These are phyloP conservation scores for Clamator glandarius DNA, from an alignment of 2,797 vertebrate species.

Conservation along the genomic window DNA sequence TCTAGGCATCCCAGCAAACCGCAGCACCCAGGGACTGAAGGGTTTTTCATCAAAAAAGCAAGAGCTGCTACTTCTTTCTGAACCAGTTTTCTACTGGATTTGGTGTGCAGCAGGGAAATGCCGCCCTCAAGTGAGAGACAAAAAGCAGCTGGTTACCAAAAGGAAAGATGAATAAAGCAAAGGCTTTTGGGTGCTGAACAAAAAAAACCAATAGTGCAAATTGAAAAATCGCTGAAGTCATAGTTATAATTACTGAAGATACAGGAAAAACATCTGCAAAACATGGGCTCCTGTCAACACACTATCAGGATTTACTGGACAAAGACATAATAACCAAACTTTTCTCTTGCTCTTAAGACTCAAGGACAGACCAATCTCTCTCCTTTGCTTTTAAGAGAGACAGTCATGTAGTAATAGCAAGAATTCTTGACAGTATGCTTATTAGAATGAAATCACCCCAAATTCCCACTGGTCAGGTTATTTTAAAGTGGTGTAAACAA, in stretches of 20 bases:
- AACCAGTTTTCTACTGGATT: not conserved
- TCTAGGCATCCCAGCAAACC: not conserved
- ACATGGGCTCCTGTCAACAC: not conserved
- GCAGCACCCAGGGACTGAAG: not conserved
- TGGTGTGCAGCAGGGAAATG: slow-evolving; percentile 41
- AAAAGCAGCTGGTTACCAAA: slow-evolving; percentile 26
- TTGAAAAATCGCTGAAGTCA: slow-evolving; percentile 16
- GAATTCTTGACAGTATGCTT: not conserved
- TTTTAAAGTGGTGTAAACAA: not conserved
- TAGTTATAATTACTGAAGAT: slow-evolving; percentile 2
- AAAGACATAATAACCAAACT: slow-evolving; percentile 26
- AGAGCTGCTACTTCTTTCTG: not conserved
- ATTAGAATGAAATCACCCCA: slow-evolving; percentile 5
- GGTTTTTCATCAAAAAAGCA: not conserved
- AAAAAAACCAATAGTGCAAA: not conserved
- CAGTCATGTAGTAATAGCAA: not conserved
- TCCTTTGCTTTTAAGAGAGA: not conserved
- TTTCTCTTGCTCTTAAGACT: not conserved
- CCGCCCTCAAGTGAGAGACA: slow-evolving; percentile 53
- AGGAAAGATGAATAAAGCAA: not conserved
- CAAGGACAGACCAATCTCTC: slow-evolving; percentile 20
- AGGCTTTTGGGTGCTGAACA: not conserved
- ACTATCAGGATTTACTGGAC: not conserved
- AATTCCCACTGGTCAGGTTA: not conserved
- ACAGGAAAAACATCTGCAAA: not conserved